These are phyloP conservation scores for Catalaphyllia jardinei DNA, from an alignment of 64 coral and sea anemone species.

Conservation along the genomic window DNA sequence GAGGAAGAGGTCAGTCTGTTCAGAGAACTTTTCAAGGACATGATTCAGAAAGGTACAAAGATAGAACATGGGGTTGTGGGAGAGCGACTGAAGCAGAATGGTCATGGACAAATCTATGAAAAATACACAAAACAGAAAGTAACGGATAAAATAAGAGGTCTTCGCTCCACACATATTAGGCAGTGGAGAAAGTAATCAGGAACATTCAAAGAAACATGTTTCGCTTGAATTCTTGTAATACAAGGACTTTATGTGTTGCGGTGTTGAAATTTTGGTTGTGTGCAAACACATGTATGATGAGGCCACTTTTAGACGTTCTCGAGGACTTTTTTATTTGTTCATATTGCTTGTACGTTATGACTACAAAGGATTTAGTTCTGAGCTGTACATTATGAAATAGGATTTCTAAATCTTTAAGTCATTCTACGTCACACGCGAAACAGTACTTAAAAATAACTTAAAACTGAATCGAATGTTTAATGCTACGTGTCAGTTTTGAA, in stretches of 20 bases:
- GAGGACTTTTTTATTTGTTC: not conserved
- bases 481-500: no score
- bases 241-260: not conserved
- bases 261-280: not conserved
- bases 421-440: no score
- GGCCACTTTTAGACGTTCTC: not conserved
- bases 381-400: no score
- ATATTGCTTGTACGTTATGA: not conserved
- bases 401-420: no score
- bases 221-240: not conserved
- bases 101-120: not conserved
- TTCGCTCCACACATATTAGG: not conserved
- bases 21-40: not conserved
- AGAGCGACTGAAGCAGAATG: not conserved
- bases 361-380: not conserved
- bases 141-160: conserved; percentile 22
- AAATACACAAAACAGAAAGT: conserved; percentile 24
- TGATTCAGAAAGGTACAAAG: not conserved
- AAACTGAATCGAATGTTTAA: no score
- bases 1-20: not conserved
- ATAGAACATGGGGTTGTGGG: not conserved
- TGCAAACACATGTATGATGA: not conserved
- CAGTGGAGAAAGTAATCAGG: not conserved
- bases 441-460: no score
- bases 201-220: not conserved